Conservation (phyloP, 2,888 invertebrate species). For the Perizoma affinitatum region DNA sequence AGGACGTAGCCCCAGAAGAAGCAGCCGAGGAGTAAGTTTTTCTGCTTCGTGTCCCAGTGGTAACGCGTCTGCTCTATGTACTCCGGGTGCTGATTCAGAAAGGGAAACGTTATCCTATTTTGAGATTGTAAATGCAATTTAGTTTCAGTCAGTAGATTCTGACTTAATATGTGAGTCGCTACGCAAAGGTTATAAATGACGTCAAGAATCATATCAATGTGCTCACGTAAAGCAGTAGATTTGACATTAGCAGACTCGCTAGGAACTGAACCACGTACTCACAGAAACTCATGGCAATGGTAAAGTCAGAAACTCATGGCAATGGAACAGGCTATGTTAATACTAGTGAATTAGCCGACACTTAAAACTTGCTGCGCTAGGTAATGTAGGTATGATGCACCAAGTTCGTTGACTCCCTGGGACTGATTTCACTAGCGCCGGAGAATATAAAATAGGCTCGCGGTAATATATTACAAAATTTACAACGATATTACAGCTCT, state of each 20-base stretch:
- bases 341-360: slow-evolving; percentile 7
- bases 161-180: too few relatives aligned
- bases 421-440: slow-evolving; percentile 36
- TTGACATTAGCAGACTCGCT: too few relatives aligned
- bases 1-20: slow-evolving; percentile 97
- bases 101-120: slow-evolving; percentile 16
- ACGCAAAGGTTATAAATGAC: too few relatives aligned
- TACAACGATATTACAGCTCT: slow-evolving; percentile 21
- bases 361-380: slow-evolving; percentile 4
- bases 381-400: slow-evolving; percentile 27
- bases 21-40: slow-evolving; percentile 91
- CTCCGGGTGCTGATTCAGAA: slow-evolving; percentile 63
- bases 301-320: too few relatives aligned
- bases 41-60: slow-evolving; percentile 90
- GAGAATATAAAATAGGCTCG: slow-evolving; percentile 29
- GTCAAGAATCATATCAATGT: too few relatives aligned
- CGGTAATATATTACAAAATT: slow-evolving; percentile 23
- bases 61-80: slow-evolving; percentile 84
- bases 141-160: too few relatives aligned
- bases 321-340: slow-evolving; percentile 17
- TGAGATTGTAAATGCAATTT: too few relatives aligned
- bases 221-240: too few relatives aligned
- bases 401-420: slow-evolving; percentile 33
- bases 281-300: too few relatives aligned
- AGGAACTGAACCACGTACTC: too few relatives aligned